Percentiles rank a stretch among this genome's conserved stretches.
Evolutionary conservation across 2,888 invertebrate species (phyloP).

Genomic region (Heliconius cydno): DNA sequence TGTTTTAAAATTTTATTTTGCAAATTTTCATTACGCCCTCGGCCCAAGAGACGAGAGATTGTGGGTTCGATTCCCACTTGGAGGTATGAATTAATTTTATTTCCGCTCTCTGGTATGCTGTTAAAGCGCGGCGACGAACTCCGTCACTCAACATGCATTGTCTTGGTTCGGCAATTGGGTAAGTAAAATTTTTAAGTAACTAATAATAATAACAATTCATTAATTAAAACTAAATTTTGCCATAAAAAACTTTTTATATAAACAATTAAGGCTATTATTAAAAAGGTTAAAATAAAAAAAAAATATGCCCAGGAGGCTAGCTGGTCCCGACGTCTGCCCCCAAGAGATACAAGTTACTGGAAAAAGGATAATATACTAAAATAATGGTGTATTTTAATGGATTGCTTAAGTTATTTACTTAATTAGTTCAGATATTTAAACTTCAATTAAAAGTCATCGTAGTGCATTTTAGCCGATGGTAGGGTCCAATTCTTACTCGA

Average conservation of each 20-base stretch:
- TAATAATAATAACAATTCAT: neutral
- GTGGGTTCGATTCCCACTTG: neutral
- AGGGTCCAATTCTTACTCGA: too few relatives aligned
- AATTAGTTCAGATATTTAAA: neutral
- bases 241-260: neutral
- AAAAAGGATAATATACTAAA: slow-evolving; percentile 1
- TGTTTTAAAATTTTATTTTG: too few relatives aligned
- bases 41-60: neutral
- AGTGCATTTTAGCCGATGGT: too few relatives aligned
- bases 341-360: slow-evolving; percentile 21
- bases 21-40: too few relatives aligned
- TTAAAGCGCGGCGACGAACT: neutral
- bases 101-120: neutral
- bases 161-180: neutral
- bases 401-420: slow-evolving; percentile 4
- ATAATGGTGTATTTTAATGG: neutral
- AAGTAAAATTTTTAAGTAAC: too few relatives aligned
- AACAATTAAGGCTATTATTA: neutral
- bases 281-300: neutral
- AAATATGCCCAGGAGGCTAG: slow-evolving; percentile 9
- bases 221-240: neutral
- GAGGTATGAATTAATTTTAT: neutral
- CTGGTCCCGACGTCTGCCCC: slow-evolving; percentile 13
- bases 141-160: neutral
- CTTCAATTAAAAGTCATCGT: neutral